Base-by-base conservation (phyloP, 2,113 vertebrate species). In the Lanius collurio region DNA sequence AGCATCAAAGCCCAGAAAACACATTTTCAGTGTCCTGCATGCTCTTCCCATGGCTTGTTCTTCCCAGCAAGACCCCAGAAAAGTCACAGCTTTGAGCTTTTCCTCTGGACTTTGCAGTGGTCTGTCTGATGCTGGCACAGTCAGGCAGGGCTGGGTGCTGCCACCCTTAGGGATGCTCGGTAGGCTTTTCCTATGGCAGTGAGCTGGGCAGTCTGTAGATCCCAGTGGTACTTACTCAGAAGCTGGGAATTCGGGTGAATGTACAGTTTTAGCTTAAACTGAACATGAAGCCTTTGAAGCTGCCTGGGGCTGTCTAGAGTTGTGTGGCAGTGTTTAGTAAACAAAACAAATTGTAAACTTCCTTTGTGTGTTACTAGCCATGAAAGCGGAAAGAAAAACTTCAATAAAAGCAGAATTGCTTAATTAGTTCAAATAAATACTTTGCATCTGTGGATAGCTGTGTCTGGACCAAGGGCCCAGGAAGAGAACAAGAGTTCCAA, bases 1-100 rank as follows among this genome's bases (percentile, higher is more conserved):
- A 83, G 35, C 42, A 27, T 35, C 27, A 47, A 12, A 11, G 57
- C 41, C 3, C 31, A 30, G 55, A 13, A 31, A 56, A n/a, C 11
- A 21, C 7, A 2, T 70, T 88, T 69, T 53, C 47, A 44, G n/a
- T 50, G n/a, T 47, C 17, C 8, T 2, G 1, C 8, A 18, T 53
- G 13, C 11, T 55, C 11, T 83, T 83, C 57, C 24, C 31, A 37
- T 47, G 28, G 26, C 17, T 11, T 0, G 0, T 33, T 68, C 19
- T 65, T 89, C 64, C 37, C 46, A 52, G 50, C 28, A 50, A 64
- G 55, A 44, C 21, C 24, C 7, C 9, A 8, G n/a, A 6, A 68
- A 76, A 76, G 35, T 24, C 71, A 5, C 19, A 44, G 14, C 11
- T 50, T 62, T 41, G 67, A 89, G 37, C 62, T 28, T 67, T 70